Evolutionary conservation across 1,140 invertebrate species (phyloP).

Genomic region (Dendroctonus valens): DNA sequence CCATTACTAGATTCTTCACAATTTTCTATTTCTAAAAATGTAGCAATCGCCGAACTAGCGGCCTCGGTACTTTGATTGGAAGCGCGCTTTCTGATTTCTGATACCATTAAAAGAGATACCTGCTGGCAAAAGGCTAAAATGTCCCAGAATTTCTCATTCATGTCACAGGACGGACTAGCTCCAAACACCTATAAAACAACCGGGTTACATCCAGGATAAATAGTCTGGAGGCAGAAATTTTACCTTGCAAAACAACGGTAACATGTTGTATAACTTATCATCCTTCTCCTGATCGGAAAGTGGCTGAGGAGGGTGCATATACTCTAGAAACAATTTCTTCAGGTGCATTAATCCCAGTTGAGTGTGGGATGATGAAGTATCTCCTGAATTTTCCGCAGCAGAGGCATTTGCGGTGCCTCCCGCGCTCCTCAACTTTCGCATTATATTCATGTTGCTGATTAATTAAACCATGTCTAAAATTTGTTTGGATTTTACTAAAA

Average conservation of each 20-base stretch:
- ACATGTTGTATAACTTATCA: conserved; percentile 95
- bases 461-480: too few relatives aligned
- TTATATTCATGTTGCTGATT: conserved; percentile 69
- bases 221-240: conserved; percentile 21
- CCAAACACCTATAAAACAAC: conserved; percentile 75
- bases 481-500: not conserved
- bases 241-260: conserved; percentile 98
- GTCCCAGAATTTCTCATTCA: conserved; percentile 95
- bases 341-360: conserved; percentile 92
- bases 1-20: conserved; percentile 92
- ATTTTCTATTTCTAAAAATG: conserved; percentile 92
- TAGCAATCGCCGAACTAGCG: conserved; percentile 93
- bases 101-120: conserved; percentile 93
- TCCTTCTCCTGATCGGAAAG: conserved; percentile 82
- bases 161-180: conserved; percentile 82
- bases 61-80: conserved; percentile 95
- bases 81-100: conserved; percentile 88
- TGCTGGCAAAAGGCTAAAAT: conserved; percentile 90
- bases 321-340: conserved; percentile 94
- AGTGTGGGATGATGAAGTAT: conserved; percentile 70
- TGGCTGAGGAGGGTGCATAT: conserved; percentile 80
- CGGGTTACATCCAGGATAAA: not conserved
- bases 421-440: conserved; percentile 77
- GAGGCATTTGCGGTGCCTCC: conserved; percentile 53
- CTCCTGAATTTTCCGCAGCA: conserved; percentile 53